Percentiles rank a stretch among this genome's conserved stretches.
Conservation (phyloP, 2,888 invertebrate genomes). For the Acleris cristana region DNA sequence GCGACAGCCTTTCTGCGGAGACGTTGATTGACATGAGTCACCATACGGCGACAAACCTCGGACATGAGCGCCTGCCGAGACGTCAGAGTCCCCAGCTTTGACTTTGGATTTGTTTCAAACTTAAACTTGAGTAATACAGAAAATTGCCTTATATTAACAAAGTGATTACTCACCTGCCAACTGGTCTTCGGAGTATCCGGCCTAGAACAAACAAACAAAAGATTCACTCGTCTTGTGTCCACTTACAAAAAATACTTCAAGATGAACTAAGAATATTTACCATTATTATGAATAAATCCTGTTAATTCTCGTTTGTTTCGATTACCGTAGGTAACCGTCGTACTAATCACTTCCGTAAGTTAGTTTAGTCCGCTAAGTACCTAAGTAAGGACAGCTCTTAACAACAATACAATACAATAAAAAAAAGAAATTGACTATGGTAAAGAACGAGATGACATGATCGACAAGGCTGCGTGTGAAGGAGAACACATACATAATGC, state of each 20-base stretch:
- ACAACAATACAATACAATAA: too few relatives aligned
- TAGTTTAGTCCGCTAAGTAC: neutral
- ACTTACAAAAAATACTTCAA: neutral
- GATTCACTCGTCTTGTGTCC: constrained; percentile 1
- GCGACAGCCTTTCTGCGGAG: constrained; percentile 75
- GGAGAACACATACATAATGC: too few relatives aligned
- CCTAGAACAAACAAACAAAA: constrained; percentile 83
- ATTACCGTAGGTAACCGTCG: constrained; percentile 15
- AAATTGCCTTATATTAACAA: constrained; percentile 41
- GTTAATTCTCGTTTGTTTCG: constrained; percentile 27
- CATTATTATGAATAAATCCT: constrained; percentile 20
- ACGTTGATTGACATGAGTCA: constrained; percentile 80
- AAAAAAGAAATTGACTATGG: too few relatives aligned
- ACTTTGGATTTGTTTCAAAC: too few relatives aligned
- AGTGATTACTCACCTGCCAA: constrained; percentile 91
- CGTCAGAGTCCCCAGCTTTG: neutral
- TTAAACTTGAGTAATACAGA: neutral
- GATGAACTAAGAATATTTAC: constrained; percentile 16
- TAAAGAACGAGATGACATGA: too few relatives aligned
- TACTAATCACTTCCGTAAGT: neutral
- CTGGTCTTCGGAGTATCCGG: constrained; percentile 95
- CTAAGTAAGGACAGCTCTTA: too few relatives aligned
- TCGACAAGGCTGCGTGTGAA: too few relatives aligned
- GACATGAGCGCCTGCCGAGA: constrained; percentile 35
- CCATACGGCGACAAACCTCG: constrained; percentile 50